Evolutionary conservation across 1,140 invertebrate species (phyloP).

Genomic region (Panagrolaimus sp.): DNA sequence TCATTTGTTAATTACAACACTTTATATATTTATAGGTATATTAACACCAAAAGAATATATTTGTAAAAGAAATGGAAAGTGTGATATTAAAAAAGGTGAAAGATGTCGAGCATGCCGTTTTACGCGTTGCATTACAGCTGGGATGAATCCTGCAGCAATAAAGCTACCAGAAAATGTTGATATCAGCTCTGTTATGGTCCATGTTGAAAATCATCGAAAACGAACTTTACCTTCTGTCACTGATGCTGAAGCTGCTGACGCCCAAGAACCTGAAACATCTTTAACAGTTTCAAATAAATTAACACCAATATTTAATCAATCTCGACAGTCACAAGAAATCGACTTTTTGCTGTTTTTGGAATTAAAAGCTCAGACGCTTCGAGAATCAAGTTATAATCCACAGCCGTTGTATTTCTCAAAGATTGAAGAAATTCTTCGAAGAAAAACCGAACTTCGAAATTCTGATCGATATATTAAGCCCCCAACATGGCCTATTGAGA

Average conservation of each 20-base stretch:
- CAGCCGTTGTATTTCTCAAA: not conserved
- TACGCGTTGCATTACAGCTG: not conserved
- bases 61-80: not conserved
- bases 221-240: not conserved
- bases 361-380: not conserved
- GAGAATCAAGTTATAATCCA: not conserved
- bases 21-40: too few relatives aligned
- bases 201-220: not conserved
- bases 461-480: not conserved
- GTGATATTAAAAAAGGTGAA: not conserved
- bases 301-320: not conserved
- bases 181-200: not conserved
- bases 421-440: not conserved
- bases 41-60: not conserved
- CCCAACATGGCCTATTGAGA: not conserved
- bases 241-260: not conserved
- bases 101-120: not conserved
- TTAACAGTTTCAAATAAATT: not conserved
- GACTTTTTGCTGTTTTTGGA: not conserved
- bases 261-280: not conserved
- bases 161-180: not conserved
- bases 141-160: not conserved
- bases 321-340: not conserved
- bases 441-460: conserved; percentile 4
- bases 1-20: too few relatives aligned